Evolutionary conservation across 2,888 invertebrate genomes (phyloP).

Genomic region (Drosophila nr. perissopoda): DNA sequence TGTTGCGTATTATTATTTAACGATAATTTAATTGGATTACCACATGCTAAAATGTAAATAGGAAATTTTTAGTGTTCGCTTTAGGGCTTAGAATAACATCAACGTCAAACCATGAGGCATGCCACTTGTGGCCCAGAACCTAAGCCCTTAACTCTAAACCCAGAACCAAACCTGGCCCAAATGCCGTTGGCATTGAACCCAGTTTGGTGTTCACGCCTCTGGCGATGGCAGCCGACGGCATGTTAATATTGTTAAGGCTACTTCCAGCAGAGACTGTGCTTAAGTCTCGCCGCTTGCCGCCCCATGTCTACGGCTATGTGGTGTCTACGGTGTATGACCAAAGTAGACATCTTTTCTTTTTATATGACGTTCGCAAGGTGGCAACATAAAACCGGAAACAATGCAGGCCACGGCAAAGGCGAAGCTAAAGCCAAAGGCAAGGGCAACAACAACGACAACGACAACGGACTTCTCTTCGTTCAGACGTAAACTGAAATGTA

Average conservation of each 20-base stretch:
- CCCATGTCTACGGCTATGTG: constrained; percentile 22
- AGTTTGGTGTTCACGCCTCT: constrained; percentile 8
- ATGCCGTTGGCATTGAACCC: constrained; percentile 6
- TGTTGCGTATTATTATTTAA: constrained; percentile 17
- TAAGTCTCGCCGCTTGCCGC: constrained; percentile 36
- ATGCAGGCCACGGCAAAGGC: constrained; percentile 14
- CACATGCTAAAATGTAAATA: constrained; percentile 19
- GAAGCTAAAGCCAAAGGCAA: background rate
- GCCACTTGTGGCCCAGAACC: constrained; percentile 31
- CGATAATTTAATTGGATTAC: constrained; percentile 39
- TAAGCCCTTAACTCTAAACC: background rate
- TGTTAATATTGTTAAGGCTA: constrained; percentile 23
- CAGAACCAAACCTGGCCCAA: background rate
- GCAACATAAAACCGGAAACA: constrained; percentile 64
- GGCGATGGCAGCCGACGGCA: constrained; percentile 38
- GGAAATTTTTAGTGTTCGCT: constrained; percentile 27
- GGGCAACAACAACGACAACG: background rate
- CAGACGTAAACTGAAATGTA: constrained; percentile 70
- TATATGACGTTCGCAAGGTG: constrained; percentile 67
- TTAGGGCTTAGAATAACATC: constrained; percentile 28
- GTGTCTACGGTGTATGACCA: constrained; percentile 6
- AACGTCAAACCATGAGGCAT: constrained; percentile 31
- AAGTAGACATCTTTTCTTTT: constrained; percentile 57
- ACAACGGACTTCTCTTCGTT: constrained; percentile 10
- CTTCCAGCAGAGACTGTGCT: constrained; percentile 36